phyloP scores from a whole-genome alignment of 1,140 invertebrate species.

The Steinernema khuongi region DNA sequence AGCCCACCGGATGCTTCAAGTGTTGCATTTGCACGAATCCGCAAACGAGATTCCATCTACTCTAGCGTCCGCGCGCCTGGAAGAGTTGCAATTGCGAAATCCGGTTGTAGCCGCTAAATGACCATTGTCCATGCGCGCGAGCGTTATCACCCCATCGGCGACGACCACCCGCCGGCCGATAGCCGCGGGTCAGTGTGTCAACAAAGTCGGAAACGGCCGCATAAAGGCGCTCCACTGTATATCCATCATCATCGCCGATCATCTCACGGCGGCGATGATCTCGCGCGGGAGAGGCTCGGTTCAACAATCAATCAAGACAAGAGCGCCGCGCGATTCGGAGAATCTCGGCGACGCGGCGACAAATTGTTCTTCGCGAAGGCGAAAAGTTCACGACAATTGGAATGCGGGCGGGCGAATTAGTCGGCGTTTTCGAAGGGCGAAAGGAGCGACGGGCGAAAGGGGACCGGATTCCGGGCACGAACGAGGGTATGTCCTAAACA shows the following conservation, averaged over 20 bases:
- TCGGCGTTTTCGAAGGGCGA: not conserved
- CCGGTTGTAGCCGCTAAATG: not conserved
- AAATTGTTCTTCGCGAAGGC: not conserved
- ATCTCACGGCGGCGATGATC: not conserved
- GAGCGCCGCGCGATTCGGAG: not conserved
- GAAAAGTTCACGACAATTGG: not conserved
- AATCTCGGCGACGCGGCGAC: not conserved
- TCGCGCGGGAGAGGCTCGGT: not conserved
- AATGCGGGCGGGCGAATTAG: not conserved
- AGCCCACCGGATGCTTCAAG: too few relatives aligned
- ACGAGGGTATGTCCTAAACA: not conserved
- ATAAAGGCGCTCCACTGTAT: not conserved
- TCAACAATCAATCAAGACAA: slow-evolving; percentile 7
- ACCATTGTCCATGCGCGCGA: slow-evolving; percentile 9
- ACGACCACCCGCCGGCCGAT: slow-evolving; percentile 1
- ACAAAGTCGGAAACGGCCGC: not conserved
- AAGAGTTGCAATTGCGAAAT: not conserved
- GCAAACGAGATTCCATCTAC: too few relatives aligned
- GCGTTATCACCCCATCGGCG: not conserved
- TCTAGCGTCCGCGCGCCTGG: not conserved
- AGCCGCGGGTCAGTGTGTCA: slow-evolving; percentile 6
- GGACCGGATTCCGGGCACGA: not conserved
- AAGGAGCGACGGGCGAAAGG: not conserved
- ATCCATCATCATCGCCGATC: slow-evolving; percentile 8
- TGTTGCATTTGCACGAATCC: too few relatives aligned